These are phyloP conservation scores for Campoplex nolae DNA, from an alignment of 2,888 invertebrate genomes.

Conservation along the genomic window DNA sequence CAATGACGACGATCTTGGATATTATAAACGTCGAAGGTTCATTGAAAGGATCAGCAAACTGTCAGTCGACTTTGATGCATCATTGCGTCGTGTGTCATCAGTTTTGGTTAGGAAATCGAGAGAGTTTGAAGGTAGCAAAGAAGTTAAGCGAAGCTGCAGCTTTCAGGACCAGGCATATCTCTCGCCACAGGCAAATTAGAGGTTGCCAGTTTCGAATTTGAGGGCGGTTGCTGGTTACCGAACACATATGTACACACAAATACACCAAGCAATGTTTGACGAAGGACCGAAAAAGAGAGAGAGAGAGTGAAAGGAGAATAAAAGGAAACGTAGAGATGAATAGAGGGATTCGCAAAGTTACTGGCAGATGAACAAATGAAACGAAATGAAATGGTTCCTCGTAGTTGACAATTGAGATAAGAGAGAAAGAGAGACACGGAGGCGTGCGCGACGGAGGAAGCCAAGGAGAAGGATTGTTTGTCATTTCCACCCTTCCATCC, in stretches of 20 bases:
- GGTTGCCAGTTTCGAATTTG: constrained; percentile 79
- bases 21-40: not conserved
- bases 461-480: constrained; percentile 81
- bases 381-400: constrained; percentile 82
- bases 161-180: not conserved
- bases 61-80: constrained; percentile 29
- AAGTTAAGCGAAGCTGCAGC: constrained; percentile 4
- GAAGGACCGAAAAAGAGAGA: constrained; percentile 36
- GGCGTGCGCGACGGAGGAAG: constrained; percentile 65
- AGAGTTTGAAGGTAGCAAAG: constrained; percentile 11
- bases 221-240: constrained; percentile 75
- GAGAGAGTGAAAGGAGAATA: not conserved
- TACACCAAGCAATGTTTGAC: constrained; percentile 40
- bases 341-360: constrained; percentile 63
- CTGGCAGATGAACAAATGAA: constrained; percentile 82
- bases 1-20: not conserved
- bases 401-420: constrained; percentile 71
- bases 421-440: constrained; percentile 59
- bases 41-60: not conserved
- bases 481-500: constrained; percentile 81
- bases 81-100: constrained; percentile 5
- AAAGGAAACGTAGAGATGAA: constrained; percentile 24
- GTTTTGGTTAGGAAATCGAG: constrained; percentile 47
- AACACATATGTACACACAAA: constrained; percentile 9
- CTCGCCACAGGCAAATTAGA: constrained; percentile 82